These are phyloP conservation scores for Callopanchax toddi DNA, from an alignment of 2,113 vertebrate genomes.

Conservation along the genomic window DNA sequence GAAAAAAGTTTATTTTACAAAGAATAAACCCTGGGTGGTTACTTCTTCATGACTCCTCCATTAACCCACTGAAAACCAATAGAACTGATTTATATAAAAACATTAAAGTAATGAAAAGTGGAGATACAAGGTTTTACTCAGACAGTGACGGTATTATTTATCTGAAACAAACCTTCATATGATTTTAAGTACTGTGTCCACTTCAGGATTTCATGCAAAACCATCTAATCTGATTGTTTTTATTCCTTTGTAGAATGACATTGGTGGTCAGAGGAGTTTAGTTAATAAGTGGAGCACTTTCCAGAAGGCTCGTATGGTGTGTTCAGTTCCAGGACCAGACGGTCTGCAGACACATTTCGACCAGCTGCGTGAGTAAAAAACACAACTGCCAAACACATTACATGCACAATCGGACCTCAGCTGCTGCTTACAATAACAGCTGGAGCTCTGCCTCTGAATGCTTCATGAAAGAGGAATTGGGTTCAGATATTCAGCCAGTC, in stretches of 20 bases:
- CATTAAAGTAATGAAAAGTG: too few species aligned
- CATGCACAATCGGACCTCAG: slow-evolving; percentile 28
- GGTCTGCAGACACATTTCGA: slow-evolving; percentile 84
- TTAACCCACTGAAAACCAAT: too few species aligned
- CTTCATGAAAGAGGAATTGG: slow-evolving; percentile 14
- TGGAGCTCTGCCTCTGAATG: slow-evolving; percentile 16
- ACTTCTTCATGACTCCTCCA: too few species aligned
- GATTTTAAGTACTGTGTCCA: too few species aligned
- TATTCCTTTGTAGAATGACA: slow-evolving; percentile 76
- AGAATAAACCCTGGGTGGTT: too few species aligned
- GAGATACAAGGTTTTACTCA: too few species aligned
- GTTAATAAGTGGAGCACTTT: slow-evolving; percentile 87
- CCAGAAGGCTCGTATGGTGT: slow-evolving; percentile 83
- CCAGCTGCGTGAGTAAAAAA: slow-evolving; percentile 81
- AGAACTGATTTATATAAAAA: too few species aligned
- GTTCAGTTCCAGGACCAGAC: slow-evolving; percentile 81
- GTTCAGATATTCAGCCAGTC: not conserved
- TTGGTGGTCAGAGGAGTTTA: slow-evolving; percentile 84
- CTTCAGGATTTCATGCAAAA: not conserved
- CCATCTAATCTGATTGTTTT: not conserved
- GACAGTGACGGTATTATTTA: too few species aligned
- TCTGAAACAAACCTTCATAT: too few species aligned
- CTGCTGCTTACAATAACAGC: slow-evolving; percentile 12
- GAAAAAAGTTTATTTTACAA: too few species aligned
- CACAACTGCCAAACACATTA: slow-evolving; percentile 18